A percentile compares a stretch with the other conserved stretches of the same genome.
phyloP scores from a whole-genome alignment of 2,797 vertebrate genomes.

The Artibeus jamaicensis region DNA sequence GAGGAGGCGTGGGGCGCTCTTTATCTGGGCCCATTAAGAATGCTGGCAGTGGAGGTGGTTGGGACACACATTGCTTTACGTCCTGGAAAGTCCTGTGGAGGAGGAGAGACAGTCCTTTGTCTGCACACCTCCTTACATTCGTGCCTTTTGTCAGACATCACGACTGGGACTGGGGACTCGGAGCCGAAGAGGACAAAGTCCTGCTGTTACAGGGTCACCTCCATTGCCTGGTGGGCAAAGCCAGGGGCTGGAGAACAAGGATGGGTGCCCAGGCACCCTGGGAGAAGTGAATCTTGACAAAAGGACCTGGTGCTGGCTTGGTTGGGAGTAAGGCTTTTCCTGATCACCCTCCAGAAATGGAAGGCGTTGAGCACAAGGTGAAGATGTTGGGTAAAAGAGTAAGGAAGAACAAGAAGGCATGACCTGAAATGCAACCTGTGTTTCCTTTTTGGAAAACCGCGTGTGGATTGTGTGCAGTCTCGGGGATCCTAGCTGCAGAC shows the following conservation, averaged over 20 bases:
- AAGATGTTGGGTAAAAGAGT: not conserved
- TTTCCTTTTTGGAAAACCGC: not conserved
- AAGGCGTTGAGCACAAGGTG: not conserved
- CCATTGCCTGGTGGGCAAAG: not conserved
- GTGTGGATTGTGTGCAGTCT: not conserved
- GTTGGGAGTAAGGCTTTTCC: not conserved
- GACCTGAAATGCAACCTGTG: not conserved
- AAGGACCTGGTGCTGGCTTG: not conserved
- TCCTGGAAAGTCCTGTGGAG: not conserved
- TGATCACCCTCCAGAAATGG: not conserved
- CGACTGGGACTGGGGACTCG: not conserved
- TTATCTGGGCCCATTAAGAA: not conserved
- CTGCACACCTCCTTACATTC: not conserved
- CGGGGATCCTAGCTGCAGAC: not conserved
- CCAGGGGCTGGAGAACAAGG: not conserved
- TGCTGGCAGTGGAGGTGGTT: not conserved
- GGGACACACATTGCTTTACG: not conserved
- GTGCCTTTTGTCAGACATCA: not conserved
- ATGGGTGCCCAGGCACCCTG: not conserved
- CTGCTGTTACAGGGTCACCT: not conserved
- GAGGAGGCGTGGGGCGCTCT: not conserved
- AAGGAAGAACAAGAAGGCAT: not conserved
- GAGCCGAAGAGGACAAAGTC: not conserved
- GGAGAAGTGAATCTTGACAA: not conserved
- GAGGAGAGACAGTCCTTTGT: not conserved